Evolutionary conservation across 2,888 invertebrate species (phyloP).

Genomic region (Morpho achilles): DNA sequence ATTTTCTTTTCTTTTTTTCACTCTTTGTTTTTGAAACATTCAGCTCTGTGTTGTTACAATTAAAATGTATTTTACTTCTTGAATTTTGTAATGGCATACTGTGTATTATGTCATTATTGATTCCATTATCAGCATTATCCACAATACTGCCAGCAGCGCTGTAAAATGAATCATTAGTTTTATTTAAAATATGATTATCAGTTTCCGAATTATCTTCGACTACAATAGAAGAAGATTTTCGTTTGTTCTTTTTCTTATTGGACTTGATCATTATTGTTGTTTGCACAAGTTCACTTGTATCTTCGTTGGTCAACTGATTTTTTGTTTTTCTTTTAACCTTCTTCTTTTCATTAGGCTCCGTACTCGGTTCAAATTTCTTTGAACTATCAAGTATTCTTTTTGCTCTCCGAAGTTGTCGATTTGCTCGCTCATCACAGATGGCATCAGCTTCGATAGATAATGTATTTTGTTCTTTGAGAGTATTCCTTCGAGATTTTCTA

Average conservation of each 20-base stretch:
- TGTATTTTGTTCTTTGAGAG: conserved; percentile 39
- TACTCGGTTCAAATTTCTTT: conserved; percentile 28
- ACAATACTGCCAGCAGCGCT: conserved; percentile 57
- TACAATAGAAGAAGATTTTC: conserved; percentile 31
- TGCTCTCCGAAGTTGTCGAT: conserved; percentile 42
- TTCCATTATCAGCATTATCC: neutral
- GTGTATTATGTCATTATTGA: neutral
- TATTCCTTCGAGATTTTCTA: conserved; percentile 38
- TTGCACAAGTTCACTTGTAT: conserved; percentile 36
- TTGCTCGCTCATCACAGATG: conserved; percentile 23
- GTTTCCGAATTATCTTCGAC: conserved; percentile 32
- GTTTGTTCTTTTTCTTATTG: conserved; percentile 48
- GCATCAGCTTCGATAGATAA: conserved; percentile 25
- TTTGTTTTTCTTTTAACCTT: conserved; percentile 27
- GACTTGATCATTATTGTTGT: conserved; percentile 37
- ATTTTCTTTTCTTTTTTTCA: conserved; percentile 4
- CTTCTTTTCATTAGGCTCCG: conserved; percentile 16
- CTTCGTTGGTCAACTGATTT: conserved; percentile 28
- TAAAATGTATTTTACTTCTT: neutral
- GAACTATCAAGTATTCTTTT: conserved; percentile 23
- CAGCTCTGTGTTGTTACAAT: neutral
- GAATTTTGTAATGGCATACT: neutral
- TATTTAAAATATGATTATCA: conserved; percentile 36
- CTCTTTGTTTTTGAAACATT: conserved; percentile 13
- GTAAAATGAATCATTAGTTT: conserved; percentile 53